These are phyloP conservation scores for Anarrhichthys ocellatus DNA, from an alignment of 2,113 vertebrate genomes.

Conservation along the genomic window DNA sequence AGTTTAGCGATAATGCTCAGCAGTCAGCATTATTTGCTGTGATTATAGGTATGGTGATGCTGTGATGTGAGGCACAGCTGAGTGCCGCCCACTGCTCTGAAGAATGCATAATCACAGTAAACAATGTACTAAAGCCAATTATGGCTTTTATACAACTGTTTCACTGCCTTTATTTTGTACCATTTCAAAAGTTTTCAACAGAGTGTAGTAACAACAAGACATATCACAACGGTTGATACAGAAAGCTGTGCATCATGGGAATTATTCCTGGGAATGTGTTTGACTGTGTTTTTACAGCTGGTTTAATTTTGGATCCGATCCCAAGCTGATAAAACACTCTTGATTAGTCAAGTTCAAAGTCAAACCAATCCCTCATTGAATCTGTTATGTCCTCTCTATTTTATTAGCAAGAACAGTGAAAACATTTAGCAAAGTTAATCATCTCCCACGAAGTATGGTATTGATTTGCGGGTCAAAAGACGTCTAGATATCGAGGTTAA, in stretches of 20 bases:
- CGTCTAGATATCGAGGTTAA: not conserved
- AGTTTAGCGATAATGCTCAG: slow-evolving; percentile 35
- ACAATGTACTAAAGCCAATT: slow-evolving; percentile 61
- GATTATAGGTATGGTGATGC: slow-evolving; percentile 40
- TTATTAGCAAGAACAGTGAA: not conserved
- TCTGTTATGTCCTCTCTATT: not conserved
- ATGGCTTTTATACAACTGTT: slow-evolving; percentile 23
- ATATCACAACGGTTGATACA: not conserved
- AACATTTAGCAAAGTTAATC: not conserved
- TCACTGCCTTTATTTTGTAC: not conserved
- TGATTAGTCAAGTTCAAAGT: not conserved
- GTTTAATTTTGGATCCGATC: slow-evolving; percentile 22
- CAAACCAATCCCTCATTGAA: not conserved
- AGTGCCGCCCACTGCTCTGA: slow-evolving; percentile 46
- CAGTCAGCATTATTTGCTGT: slow-evolving; percentile 54
- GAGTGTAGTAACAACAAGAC: not conserved
- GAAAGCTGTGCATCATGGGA: slow-evolving; percentile 14
- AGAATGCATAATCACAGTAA: slow-evolving; percentile 68
- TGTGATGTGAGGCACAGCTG: slow-evolving; percentile 51
- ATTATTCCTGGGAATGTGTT: slow-evolving; percentile 4
- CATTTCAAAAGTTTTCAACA: slow-evolving; percentile 31
- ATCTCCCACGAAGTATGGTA: not conserved
- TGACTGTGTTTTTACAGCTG: not conserved
- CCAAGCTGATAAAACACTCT: not conserved
- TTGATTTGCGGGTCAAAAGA: slow-evolving; percentile 1